A percentile compares a stretch with the other conserved stretches of the same genome.
Conservation (phyloP, 2,797 vertebrate species). For the Sebastes iracundus region DNA sequence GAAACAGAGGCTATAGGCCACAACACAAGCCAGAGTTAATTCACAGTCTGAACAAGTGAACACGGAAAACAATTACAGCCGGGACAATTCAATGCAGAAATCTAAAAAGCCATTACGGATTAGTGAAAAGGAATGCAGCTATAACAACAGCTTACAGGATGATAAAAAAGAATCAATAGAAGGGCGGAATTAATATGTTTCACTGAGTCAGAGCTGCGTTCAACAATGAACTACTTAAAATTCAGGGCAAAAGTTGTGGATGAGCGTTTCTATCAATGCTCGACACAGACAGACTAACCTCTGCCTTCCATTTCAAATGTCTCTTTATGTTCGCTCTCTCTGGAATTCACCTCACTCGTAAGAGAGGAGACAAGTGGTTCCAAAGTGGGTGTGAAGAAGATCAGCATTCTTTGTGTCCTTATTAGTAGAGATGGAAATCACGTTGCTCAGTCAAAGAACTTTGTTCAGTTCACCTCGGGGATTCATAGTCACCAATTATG, state of each 20-base stretch:
- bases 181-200: background rate
- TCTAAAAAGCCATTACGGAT: slow-evolving; percentile 25
- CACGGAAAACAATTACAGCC: slow-evolving; percentile 33
- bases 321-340: background rate
- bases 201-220: background rate
- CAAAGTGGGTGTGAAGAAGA: background rate
- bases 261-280: background rate
- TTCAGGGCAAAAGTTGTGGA: background rate
- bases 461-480: background rate
- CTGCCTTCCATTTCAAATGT: background rate
- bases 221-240: background rate
- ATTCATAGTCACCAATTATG: background rate
- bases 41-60: slow-evolving; percentile 22
- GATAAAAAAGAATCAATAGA: slow-evolving; percentile 10
- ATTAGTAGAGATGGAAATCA: background rate
- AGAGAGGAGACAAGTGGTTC: background rate
- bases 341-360: background rate
- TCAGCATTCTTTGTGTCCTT: background rate
- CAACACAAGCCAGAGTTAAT: slow-evolving; percentile 9
- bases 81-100: slow-evolving; percentile 20
- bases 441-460: background rate
- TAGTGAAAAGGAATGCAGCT: slow-evolving; percentile 9
- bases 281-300: background rate
- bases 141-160: slow-evolving; percentile 9
- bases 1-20: background rate